phyloP scores from a whole-genome alignment of 2,888 invertebrate genomes.

The Digitonthophagus gazella region DNA sequence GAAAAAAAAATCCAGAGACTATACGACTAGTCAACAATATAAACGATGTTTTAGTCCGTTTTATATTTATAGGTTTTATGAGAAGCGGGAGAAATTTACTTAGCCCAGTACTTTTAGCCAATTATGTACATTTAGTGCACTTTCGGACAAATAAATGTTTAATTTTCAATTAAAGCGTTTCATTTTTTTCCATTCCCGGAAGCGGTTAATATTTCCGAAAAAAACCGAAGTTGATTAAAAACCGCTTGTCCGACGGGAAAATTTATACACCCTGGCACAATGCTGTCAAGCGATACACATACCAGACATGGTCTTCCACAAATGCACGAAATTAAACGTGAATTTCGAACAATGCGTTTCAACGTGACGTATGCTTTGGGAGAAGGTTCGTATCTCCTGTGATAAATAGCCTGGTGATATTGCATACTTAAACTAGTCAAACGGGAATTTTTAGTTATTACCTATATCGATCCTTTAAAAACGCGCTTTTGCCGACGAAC shows the following conservation, averaged over 20 bases:
- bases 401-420: background rate
- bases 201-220: background rate
- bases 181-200: background rate
- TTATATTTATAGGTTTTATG: constrained; percentile 26
- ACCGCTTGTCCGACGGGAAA: background rate
- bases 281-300: too few species aligned
- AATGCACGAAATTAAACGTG: background rate
- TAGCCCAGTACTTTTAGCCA: background rate
- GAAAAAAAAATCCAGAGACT: constrained; percentile 4
- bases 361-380: background rate
- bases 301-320: background rate
- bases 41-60: constrained; percentile 16
- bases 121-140: background rate
- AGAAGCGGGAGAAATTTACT: background rate
- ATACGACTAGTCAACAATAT: constrained; percentile 9
- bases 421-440: background rate
- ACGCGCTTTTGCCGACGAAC: too few species aligned
- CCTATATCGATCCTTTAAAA: too few species aligned
- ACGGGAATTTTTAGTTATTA: background rate
- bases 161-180: background rate
- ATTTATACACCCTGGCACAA: background rate
- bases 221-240: background rate
- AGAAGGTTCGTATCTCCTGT: background rate
- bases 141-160: background rate
- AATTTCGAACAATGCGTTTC: background rate